Base-by-base conservation (phyloP, 2,888 invertebrate genomes). In the Athetis lepigone region DNA sequence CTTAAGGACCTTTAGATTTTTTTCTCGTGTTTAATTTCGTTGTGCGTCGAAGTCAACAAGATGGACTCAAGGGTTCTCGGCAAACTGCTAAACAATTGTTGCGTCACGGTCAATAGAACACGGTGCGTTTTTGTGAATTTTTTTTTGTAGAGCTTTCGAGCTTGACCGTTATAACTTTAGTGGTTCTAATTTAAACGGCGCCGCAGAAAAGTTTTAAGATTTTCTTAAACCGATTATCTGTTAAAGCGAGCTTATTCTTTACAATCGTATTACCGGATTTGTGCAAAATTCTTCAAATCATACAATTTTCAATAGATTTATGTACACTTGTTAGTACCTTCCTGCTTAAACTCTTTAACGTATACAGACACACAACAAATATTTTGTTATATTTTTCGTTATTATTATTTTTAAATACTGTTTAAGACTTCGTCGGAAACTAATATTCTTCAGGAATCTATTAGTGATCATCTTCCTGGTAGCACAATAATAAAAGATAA, bases 51-150 rank as follows among this genome's bases (percentile, higher is more conserved):
- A 93, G 94, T 95, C 94, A 95, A 94, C 93, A 92, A 94, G 93
- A 90, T 90, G 90, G 92, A 91, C 91, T 92, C 83, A 88, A 89
- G 92, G 88, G 89, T 86, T 88, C 89, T 89, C 88, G 87, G 88
- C 89, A 91, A 93, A 92, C 91, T 92, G 89, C 90, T 92, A 93
- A 94, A 94, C 94, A 95, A 93, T 95, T 87, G 90, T 94, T 94
- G 91, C 94, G 92, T 94, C 93, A 94, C 86, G 93, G 93, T 93
- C 93, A 94, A 94, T 93, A 93, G 90, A 89, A 74, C 86, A 87
- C 82, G 91, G 87, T 83, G 70, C 57, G 87, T 90, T 92, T 92
- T 92, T 92, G 85, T 88, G 61, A 64, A 36, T 33, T 80, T 87
- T 92, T 92, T 91, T 89, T 60, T 29, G 0, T 81, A 65, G 64